phyloP scores from a whole-genome alignment of 2,888 invertebrate genomes.

The Harmothoe impar region DNA sequence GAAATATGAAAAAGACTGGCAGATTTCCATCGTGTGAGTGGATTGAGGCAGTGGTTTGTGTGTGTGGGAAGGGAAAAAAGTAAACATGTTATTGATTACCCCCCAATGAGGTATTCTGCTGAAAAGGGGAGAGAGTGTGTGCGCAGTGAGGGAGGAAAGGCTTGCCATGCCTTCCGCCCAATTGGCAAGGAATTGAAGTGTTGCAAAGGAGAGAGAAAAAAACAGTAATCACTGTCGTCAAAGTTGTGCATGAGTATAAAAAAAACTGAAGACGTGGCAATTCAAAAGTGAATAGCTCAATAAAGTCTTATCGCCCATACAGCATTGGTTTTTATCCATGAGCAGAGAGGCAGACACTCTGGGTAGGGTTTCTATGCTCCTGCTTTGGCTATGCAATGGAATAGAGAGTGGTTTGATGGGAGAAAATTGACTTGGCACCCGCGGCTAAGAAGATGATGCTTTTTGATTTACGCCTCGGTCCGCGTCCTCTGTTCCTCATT shows the following conservation, averaged over 20 bases:
- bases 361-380: background rate
- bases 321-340: background rate
- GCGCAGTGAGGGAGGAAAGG: too few species aligned
- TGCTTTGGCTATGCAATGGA: background rate
- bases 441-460: constrained; percentile 57
- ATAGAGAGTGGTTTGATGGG: constrained; percentile 46
- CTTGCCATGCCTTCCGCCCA: constrained; percentile 14
- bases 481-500: constrained; percentile 47
- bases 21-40: constrained; percentile 50
- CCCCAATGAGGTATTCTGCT: constrained; percentile 9
- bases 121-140: constrained; percentile 14
- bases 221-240: constrained; percentile 44
- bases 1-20: constrained; percentile 50
- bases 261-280: constrained; percentile 20
- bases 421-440: constrained; percentile 59
- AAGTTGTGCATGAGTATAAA: background rate
- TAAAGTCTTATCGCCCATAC: constrained; percentile 14
- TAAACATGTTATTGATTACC: constrained; percentile 58
- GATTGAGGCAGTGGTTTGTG: background rate
- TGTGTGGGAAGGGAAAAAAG: background rate
- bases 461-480: constrained; percentile 48
- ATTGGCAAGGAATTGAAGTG: constrained; percentile 51
- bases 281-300: constrained; percentile 50
- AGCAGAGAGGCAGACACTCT: background rate
- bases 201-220: background rate